Evolutionary conservation across 2,797 vertebrate genomes (phyloP), one percentile per base, ranked within the genome.

Genomic region (Melanitta fusca): DNA sequence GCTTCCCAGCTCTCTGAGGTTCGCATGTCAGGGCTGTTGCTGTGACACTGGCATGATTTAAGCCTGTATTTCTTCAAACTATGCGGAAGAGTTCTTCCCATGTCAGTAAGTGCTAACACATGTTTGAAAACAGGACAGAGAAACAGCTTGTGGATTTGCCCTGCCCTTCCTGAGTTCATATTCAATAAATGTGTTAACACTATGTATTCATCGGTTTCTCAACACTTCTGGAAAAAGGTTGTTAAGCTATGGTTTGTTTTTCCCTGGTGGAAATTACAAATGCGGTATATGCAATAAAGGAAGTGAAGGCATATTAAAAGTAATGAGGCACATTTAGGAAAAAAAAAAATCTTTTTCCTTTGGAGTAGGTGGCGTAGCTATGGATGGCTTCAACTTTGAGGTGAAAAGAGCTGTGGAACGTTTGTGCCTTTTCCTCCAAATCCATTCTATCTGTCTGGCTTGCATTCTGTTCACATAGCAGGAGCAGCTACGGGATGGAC

Each of bases 101-200:
- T 96, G 95, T 96, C 78, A 86, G 21, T 97, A 98, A 98, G 88
- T 97, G 96, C 96, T 97, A 97, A 97, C 96, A 97, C 89, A 96
- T 97, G 97, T 96, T 97, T 88, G 88, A 65, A 85, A 96, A 91
- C 93, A 90, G 88, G 88, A 92, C 75, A 86, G 96, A 95, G 89
- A 77, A 96, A 89, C 83, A 84, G 74, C 83, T 89, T 92, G 96
- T 96, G 91, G 57, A 90, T 74, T 89, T 95, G 82, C 80, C 95
- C 84, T 95, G 96, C 88, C 85, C 94, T 96, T 94, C 85, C 94
- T 93, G 89, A 81, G 84, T 96, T 97, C 91, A 70, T 93, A 93
- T 96, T 97, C 92, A 95, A 84, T 96, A 94, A 96, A 85, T 95
- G 75, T 95, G 88, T 96, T 96, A 96, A 90, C 94, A 88, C 72